Conservation (phyloP, 2,888 invertebrate genomes). For the Eretmocerus hayati region DNA sequence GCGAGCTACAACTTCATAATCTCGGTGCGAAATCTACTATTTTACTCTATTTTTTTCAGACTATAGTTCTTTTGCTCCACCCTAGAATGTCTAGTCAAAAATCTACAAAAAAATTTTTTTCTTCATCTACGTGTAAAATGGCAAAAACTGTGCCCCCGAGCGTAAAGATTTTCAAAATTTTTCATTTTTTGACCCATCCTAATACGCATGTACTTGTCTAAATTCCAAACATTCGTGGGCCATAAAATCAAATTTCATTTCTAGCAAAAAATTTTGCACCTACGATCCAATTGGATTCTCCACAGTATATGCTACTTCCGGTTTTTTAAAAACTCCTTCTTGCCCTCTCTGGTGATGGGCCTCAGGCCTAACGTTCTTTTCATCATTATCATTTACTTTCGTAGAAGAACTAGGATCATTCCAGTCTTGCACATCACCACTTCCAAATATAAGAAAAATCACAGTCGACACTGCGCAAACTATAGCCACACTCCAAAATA, state of each 20-base stretch:
- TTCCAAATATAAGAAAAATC: slow-evolving; percentile 62
- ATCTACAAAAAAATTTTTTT: too few relatives aligned
- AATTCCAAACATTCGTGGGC: neutral
- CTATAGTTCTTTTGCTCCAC: too few relatives aligned
- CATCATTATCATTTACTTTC: slow-evolving; percentile 24
- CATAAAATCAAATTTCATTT: neutral
- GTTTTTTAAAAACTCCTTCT: slow-evolving; percentile 1
- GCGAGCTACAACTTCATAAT: too few relatives aligned
- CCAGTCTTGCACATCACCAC: slow-evolving; percentile 71
- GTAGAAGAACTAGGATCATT: slow-evolving; percentile 53
- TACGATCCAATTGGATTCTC: too few relatives aligned
- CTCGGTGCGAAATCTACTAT: too few relatives aligned
- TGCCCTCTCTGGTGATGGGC: neutral
- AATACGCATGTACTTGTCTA: neutral
- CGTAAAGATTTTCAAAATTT: neutral
- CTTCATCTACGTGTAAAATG: too few relatives aligned
- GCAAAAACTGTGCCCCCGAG: too few relatives aligned
- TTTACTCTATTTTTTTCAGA: too few relatives aligned
- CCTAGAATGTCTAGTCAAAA: too few relatives aligned
- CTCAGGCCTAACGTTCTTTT: too few relatives aligned
- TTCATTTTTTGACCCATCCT: neutral
- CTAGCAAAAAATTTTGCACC: too few relatives aligned
- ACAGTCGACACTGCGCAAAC: slow-evolving; percentile 62
- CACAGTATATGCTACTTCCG: neutral
- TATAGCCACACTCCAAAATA: slow-evolving; percentile 72